Evolutionary conservation across 2,888 invertebrate genomes (phyloP).

Genomic region (Drosophila putrida): DNA sequence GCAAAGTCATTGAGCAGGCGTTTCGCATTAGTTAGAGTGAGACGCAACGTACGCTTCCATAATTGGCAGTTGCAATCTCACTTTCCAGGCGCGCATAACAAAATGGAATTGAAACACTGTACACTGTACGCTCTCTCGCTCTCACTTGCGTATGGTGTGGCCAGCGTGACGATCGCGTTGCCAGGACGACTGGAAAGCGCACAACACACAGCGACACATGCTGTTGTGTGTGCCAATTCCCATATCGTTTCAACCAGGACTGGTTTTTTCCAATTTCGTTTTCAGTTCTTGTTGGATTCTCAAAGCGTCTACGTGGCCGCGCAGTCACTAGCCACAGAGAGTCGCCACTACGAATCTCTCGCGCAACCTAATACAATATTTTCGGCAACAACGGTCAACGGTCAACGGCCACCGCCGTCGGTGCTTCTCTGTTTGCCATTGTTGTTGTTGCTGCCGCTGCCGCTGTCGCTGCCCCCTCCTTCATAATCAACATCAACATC

Average conservation of each 20-base stretch:
- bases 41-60: slow-evolving; percentile 57
- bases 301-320: slow-evolving; percentile 83
- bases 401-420: slow-evolving; percentile 54
- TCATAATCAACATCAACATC: neutral
- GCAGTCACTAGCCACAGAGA: slow-evolving; percentile 55
- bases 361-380: slow-evolving; percentile 15
- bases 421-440: slow-evolving; percentile 51
- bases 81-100: slow-evolving; percentile 58
- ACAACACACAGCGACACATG: slow-evolving; percentile 37
- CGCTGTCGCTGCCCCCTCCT: slow-evolving; percentile 7
- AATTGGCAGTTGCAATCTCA: slow-evolving; percentile 55
- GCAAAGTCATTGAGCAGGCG: slow-evolving; percentile 31
- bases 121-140: slow-evolving; percentile 20
- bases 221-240: slow-evolving; percentile 48
- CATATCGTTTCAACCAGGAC: slow-evolving; percentile 80
- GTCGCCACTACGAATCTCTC: slow-evolving; percentile 10
- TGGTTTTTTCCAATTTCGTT: slow-evolving; percentile 85
- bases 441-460: slow-evolving; percentile 33
- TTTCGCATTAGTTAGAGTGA: slow-evolving; percentile 35
- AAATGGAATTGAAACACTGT: slow-evolving; percentile 43
- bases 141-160: neutral
- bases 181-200: slow-evolving; percentile 81
- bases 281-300: slow-evolving; percentile 86
- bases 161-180: slow-evolving; percentile 67
- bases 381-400: slow-evolving; percentile 45